Evolutionary conservation across 2,888 invertebrate species (phyloP).

Genomic region (Theretra japonica): DNA sequence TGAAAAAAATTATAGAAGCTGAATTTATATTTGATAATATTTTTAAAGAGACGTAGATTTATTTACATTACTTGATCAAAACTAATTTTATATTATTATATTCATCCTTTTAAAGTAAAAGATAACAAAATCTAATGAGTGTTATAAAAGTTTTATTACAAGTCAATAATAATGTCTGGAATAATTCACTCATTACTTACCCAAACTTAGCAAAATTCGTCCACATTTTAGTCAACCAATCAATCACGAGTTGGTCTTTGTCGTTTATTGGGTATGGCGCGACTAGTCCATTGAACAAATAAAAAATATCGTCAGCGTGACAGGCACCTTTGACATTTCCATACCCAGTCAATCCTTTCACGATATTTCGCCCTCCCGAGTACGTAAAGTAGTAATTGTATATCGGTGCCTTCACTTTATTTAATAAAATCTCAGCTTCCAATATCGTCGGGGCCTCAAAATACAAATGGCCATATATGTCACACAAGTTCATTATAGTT

Average conservation of each 20-base stretch:
- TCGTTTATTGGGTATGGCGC: slow-evolving; percentile 59
- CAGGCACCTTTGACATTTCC: slow-evolving; percentile 61
- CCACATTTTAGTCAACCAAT: slow-evolving; percentile 71
- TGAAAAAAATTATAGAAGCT: slow-evolving; percentile 45
- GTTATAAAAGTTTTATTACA: too few species aligned
- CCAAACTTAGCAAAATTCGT: slow-evolving; percentile 76
- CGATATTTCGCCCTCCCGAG: slow-evolving; percentile 65
- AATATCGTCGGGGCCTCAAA: slow-evolving; percentile 69
- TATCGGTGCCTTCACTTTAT: slow-evolving; percentile 49
- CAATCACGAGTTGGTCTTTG: slow-evolving; percentile 60
- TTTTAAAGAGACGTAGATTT: neutral
- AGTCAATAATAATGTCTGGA: neutral
- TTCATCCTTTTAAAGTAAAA: too few species aligned
- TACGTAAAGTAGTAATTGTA: slow-evolving; percentile 74
- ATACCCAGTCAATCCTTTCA: slow-evolving; percentile 59
- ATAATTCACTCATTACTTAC: slow-evolving; percentile 47
- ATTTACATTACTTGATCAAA: too few species aligned
- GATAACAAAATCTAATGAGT: too few species aligned
- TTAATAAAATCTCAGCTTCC: slow-evolving; percentile 59
- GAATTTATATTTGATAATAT: neutral
- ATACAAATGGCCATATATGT: slow-evolving; percentile 70
- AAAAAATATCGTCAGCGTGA: slow-evolving; percentile 72
- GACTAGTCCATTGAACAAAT: slow-evolving; percentile 63
- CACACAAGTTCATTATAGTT: slow-evolving; percentile 61
- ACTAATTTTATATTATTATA: too few species aligned